Conservation (phyloP, 1,140 invertebrate genomes). For the Pantala flavescens region DNA sequence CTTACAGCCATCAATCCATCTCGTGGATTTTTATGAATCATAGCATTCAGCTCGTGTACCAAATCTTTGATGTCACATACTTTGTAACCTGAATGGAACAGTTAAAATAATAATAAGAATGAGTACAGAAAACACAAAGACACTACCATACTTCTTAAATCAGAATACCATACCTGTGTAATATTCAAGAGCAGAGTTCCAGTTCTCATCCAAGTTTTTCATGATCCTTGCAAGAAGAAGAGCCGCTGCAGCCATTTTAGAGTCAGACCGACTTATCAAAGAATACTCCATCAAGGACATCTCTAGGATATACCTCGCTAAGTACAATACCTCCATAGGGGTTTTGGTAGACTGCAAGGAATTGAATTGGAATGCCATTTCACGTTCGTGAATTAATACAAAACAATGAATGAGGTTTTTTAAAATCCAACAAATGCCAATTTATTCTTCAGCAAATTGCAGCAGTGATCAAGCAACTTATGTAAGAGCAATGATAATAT, state of each 20-base stretch:
- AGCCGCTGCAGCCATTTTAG: constrained; percentile 75
- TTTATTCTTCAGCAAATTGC: too few relatives aligned
- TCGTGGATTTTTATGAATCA: constrained; percentile 61
- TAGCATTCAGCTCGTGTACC: constrained; percentile 59
- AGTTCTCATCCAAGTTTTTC: constrained; percentile 46
- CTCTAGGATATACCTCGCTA: constrained; percentile 90
- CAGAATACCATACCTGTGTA: constrained; percentile 55
- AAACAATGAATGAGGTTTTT: too few relatives aligned
- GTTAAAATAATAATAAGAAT: neutral
- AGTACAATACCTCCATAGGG: constrained; percentile 82
- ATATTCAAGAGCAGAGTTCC: constrained; percentile 71
- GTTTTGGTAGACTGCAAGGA: constrained; percentile 67
- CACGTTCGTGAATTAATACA: too few relatives aligned
- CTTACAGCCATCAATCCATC: constrained; percentile 70
- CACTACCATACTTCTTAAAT: neutral
- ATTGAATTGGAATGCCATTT: constrained; percentile 21
- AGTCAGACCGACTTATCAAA: constrained; percentile 67
- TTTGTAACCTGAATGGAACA: constrained; percentile 50
- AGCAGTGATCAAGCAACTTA: too few relatives aligned
- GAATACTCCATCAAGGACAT: constrained; percentile 85
- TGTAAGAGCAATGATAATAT: too few relatives aligned
- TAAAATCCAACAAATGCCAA: too few relatives aligned
- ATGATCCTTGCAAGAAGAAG: constrained; percentile 79
- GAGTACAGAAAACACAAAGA: neutral
- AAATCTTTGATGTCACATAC: constrained; percentile 62